Conservation (phyloP, 1,140 invertebrate species). For the Globodera rostochiensis region DNA sequence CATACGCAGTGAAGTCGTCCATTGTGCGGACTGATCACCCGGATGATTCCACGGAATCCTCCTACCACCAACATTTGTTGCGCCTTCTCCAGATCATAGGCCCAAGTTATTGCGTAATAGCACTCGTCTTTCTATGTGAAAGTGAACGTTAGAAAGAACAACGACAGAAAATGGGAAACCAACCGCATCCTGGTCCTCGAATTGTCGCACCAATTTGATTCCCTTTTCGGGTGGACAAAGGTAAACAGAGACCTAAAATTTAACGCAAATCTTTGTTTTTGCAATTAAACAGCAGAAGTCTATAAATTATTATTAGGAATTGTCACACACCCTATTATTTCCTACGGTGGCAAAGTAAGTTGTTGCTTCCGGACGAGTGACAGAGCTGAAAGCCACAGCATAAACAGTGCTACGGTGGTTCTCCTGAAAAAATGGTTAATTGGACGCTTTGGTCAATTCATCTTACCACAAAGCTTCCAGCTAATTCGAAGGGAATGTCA, state of each 20-base stretch:
- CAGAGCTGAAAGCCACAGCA: slow-evolving; percentile 49
- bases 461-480: background rate
- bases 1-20: slow-evolving; percentile 43
- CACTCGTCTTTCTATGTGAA: slow-evolving; percentile 47
- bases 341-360: slow-evolving; percentile 50
- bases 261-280: slow-evolving; percentile 5
- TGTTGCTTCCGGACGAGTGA: slow-evolving; percentile 11
- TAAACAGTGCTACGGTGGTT: slow-evolving; percentile 44
- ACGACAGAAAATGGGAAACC: slow-evolving; percentile 10
- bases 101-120: slow-evolving; percentile 50
- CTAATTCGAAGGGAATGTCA: background rate
- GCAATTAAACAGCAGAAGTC: background rate
- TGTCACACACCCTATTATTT: slow-evolving; percentile 37
- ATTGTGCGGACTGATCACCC: slow-evolving; percentile 43
- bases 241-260: slow-evolving; percentile 41
- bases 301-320: no score
- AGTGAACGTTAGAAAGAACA: background rate
- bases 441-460: background rate
- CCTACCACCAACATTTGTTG: slow-evolving; percentile 46
- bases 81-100: slow-evolving; percentile 31
- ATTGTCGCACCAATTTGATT: slow-evolving; percentile 42
- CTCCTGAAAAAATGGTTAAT: slow-evolving; percentile 28
- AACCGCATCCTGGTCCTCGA: slow-evolving; percentile 44
- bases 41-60: slow-evolving; percentile 43
- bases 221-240: slow-evolving; percentile 24